Percentiles rank a stretch among this genome's conserved stretches.
These are phyloP conservation scores for Zeugodacus cucurbitae DNA, from an alignment of 1,140 invertebrate genomes.

Conservation along the genomic window DNA sequence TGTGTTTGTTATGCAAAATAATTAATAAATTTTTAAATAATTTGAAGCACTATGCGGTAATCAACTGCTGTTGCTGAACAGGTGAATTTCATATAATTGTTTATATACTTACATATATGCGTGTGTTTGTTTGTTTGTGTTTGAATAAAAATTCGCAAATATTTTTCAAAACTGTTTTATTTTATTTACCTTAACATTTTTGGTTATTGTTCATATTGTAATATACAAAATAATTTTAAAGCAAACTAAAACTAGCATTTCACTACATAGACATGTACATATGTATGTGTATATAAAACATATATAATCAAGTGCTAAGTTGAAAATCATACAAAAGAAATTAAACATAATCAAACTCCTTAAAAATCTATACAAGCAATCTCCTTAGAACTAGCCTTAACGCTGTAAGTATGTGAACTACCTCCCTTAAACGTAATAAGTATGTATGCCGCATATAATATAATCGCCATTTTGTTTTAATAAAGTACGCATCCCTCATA, in stretches of 20 bases:
- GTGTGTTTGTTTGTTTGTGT: not conserved
- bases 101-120: too few relatives aligned
- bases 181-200: slow-evolving; percentile 49
- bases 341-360: not conserved
- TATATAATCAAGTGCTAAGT: not conserved
- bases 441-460: slow-evolving; percentile 16
- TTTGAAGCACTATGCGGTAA: not conserved
- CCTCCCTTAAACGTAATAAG: slow-evolving; percentile 21
- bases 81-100: not conserved
- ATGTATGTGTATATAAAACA: slow-evolving; percentile 28
- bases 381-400: slow-evolving; percentile 51
- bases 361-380: slow-evolving; percentile 37
- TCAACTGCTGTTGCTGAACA: not conserved
- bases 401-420: slow-evolving; percentile 44
- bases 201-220: slow-evolving; percentile 49
- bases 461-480: not conserved
- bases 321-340: not conserved
- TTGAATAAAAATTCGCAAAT: not conserved
- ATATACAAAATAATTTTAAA: slow-evolving; percentile 46
- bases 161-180: slow-evolving; percentile 38
- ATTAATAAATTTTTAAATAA: not conserved
- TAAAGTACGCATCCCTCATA: not conserved
- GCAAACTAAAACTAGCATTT: slow-evolving; percentile 14
- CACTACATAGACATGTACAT: not conserved
- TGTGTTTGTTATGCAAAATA: not conserved